Conservation (phyloP, 2,888 invertebrate genomes). For the Drosophila mimetica region DNA sequence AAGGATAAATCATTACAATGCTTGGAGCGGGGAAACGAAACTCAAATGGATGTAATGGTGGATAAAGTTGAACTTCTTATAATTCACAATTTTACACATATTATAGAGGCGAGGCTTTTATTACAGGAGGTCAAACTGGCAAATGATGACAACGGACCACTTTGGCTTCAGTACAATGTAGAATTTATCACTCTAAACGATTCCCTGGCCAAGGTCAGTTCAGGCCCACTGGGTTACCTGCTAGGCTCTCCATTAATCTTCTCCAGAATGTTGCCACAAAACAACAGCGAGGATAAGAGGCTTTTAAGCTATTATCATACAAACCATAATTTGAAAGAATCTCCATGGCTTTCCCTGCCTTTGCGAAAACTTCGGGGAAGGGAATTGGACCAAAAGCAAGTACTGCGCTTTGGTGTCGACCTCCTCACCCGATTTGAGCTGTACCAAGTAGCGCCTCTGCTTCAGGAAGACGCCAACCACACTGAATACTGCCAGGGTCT, state of each 20-base stretch:
- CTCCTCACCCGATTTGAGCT: conserved; percentile 73
- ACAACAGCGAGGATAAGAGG: conserved; percentile 58
- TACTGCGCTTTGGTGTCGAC: conserved; percentile 79
- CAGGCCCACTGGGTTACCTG: conserved; percentile 82
- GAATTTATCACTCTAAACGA: conserved; percentile 50
- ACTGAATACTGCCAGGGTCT: conserved; percentile 77
- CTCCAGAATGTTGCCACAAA: conserved; percentile 58
- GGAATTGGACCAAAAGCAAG: conserved; percentile 15
- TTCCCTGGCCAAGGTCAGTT: conserved; percentile 40
- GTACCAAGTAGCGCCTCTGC: conserved; percentile 41
- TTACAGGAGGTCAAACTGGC: conserved; percentile 23
- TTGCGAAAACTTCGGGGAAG: conserved; percentile 21
- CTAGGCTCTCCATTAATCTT: conserved; percentile 75
- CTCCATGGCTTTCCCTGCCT: conserved; percentile 56
- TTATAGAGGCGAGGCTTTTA: conserved; percentile 45
- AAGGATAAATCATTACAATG: conserved; percentile 19
- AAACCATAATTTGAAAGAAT: neutral
- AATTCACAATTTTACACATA: conserved; percentile 67
- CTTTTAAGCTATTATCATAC: conserved; percentile 73
- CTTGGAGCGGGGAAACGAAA: conserved; percentile 44
- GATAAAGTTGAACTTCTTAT: conserved; percentile 54
- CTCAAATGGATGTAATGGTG: conserved; percentile 38
- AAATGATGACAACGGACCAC: conserved; percentile 29
- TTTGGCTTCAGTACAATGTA: conserved; percentile 72
- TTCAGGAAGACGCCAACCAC: conserved; percentile 63